These are phyloP conservation scores for Hanleya hanleyi DNA, from an alignment of 2,888 invertebrate species.

Conservation along the genomic window DNA sequence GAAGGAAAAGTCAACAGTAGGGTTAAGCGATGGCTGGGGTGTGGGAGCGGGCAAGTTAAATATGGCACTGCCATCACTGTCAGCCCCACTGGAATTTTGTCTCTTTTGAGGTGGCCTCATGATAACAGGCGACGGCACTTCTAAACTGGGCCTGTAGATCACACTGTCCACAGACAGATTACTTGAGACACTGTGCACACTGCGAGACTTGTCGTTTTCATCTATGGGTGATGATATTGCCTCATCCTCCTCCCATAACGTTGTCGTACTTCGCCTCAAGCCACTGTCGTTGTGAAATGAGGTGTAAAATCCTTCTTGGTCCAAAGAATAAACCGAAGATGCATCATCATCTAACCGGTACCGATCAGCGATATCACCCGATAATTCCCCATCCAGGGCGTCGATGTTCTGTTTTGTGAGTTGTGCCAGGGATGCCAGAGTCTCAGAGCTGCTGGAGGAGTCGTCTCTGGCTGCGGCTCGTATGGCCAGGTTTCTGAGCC, in stretches of 20 bases:
- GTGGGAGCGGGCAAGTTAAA: constrained; percentile 11
- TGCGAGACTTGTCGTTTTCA: constrained; percentile 38
- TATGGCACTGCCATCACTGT: constrained; percentile 16
- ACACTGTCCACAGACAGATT: constrained; percentile 50
- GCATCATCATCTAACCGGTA: constrained; percentile 56
- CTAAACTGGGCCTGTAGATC: constrained; percentile 44
- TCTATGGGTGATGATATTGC: not conserved
- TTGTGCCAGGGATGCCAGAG: constrained; percentile 47
- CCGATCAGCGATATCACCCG: not conserved
- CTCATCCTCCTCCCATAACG: constrained; percentile 19
- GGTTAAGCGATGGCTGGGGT: not conserved
- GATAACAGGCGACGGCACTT: constrained; percentile 10
- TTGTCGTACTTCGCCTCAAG: constrained; percentile 73
- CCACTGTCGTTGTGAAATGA: constrained; percentile 98
- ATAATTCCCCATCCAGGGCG: constrained; percentile 42
- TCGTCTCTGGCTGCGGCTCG: constrained; percentile 57
- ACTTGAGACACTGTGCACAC: constrained; percentile 50
- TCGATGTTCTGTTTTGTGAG: constrained; percentile 61
- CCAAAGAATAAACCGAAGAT: constrained; percentile 92
- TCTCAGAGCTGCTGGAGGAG: constrained; percentile 47
- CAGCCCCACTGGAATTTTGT: constrained; percentile 33
- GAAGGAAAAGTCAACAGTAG: constrained; percentile 40
- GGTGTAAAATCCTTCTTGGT: constrained; percentile 98
- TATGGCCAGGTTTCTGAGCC: constrained; percentile 60
- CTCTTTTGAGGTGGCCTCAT: constrained; percentile 42